phyloP scores from a whole-genome alignment of 2,888 invertebrate genomes.

The Cecidostiba fungosa region DNA sequence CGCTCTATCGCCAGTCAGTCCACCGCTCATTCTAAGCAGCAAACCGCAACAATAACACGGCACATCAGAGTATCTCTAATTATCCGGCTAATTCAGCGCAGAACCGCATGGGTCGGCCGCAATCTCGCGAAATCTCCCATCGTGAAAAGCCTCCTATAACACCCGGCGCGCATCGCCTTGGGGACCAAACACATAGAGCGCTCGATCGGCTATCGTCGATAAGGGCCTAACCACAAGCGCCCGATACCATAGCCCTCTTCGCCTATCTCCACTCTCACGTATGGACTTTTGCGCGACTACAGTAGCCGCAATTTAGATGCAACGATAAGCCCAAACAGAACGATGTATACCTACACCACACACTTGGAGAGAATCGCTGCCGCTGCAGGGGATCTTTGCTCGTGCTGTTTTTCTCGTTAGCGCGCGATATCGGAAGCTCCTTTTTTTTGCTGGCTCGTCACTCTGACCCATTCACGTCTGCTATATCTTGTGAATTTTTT shows the following conservation, averaged over 20 bases:
- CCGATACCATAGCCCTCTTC: not conserved
- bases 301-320: not conserved
- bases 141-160: slow-evolving; percentile 1
- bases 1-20: not conserved
- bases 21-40: not conserved
- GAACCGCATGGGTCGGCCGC: not conserved
- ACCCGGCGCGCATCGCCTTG: not conserved
- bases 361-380: not conserved
- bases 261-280: not conserved
- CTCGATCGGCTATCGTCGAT: not conserved
- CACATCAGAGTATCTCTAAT: not conserved
- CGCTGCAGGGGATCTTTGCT: not conserved
- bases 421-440: not conserved
- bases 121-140: not conserved
- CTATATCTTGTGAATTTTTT: too few species aligned
- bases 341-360: not conserved
- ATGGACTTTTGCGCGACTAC: not conserved
- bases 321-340: not conserved
- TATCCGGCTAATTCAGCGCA: not conserved
- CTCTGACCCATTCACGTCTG: too few species aligned
- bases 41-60: not conserved
- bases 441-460: not conserved
- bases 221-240: not conserved
- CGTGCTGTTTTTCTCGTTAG: not conserved
- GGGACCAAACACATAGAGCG: not conserved